Evolutionary conservation across 2,113 vertebrate species (phyloP).

Genomic region (pig (Sus scrofa)): DNA sequence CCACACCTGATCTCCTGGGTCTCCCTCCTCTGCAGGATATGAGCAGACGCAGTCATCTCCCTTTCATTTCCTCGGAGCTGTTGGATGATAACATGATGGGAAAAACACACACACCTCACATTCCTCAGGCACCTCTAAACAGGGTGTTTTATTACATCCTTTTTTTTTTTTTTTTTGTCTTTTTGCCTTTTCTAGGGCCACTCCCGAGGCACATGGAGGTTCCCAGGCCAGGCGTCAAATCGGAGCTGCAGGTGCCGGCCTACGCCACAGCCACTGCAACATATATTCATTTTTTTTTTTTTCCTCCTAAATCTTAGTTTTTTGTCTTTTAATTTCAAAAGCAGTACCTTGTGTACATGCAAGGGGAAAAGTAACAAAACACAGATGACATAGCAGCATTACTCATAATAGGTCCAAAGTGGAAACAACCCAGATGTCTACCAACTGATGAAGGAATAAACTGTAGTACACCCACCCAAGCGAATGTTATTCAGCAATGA

Average conservation of each 20-base stretch:
- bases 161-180: no score
- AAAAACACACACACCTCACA: neutral
- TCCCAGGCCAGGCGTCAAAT: no score
- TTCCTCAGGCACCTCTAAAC: neutral
- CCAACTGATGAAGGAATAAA: neutral
- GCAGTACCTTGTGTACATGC: neutral
- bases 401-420: neutral
- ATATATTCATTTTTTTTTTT: no score
- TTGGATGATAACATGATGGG: neutral
- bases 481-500: neutral
- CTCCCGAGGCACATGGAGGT: no score
- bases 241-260: no score
- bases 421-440: neutral
- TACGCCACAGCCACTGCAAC: no score
- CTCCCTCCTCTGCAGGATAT: neutral
- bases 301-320: neutral
- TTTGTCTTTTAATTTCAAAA: constrained; percentile 15
- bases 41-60: neutral
- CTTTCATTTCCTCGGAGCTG: neutral
- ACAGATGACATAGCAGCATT: neutral
- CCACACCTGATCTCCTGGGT: neutral
- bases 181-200: no score
- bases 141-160: neutral
- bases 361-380: neutral
- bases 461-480: neutral